phyloP scores from a whole-genome alignment of 2,888 invertebrate species.

The Acronicta psi region DNA sequence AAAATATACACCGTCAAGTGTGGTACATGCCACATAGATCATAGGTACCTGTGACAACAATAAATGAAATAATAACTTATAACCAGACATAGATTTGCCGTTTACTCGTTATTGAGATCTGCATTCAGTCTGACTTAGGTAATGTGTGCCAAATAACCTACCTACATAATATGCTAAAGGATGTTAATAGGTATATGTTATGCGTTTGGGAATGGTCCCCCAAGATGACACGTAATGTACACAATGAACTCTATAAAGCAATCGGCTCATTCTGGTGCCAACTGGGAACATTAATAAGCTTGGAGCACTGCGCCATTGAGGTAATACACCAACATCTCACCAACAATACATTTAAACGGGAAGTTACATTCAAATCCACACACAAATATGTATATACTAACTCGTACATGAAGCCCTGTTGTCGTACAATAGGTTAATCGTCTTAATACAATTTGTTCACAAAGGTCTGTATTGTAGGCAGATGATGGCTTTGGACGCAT shows the following conservation, averaged over 20 bases:
- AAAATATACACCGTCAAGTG: too few species aligned
- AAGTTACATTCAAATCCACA: conserved; percentile 44
- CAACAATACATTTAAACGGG: conserved; percentile 39
- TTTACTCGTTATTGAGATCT: too few species aligned
- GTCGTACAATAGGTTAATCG: conserved; percentile 58
- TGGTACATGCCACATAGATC: too few species aligned
- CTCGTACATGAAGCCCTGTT: conserved; percentile 39
- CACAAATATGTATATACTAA: conserved; percentile 47
- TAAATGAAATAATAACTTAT: too few species aligned
- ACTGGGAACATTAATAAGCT: neutral
- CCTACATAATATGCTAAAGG: too few species aligned
- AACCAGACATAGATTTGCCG: too few species aligned
- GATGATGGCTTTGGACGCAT: conserved; percentile 21
- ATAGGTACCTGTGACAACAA: too few species aligned
- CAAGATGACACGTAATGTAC: neutral
- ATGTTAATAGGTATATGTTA: too few species aligned
- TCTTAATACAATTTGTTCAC: conserved; percentile 56
- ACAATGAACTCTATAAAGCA: neutral
- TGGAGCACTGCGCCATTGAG: neutral
- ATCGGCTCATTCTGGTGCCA: neutral
- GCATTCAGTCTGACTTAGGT: too few species aligned
- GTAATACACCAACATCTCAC: conserved; percentile 13
- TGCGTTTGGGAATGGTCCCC: neutral
- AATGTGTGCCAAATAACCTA: too few species aligned
- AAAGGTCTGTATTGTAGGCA: conserved; percentile 47